Base-by-base conservation (phyloP, 2,888 invertebrate species). In the Acanthopleura granulata region DNA sequence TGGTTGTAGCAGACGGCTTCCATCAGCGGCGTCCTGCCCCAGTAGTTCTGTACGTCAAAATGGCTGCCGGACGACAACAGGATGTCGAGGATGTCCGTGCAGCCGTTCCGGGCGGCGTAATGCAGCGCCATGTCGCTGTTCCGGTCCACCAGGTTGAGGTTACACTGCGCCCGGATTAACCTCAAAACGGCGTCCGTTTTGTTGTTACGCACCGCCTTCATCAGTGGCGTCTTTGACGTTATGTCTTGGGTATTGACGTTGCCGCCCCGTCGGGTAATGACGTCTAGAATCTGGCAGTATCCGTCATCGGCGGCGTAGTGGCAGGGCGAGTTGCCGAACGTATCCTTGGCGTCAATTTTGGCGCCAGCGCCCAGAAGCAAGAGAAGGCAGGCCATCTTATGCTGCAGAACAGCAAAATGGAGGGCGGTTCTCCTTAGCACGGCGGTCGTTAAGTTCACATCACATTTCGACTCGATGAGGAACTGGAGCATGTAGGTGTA, bases 301-400 rank as follows among this genome's bases (percentile, higher is more conserved):
- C 90, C 90, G 76, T 90, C 89, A 74, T 90, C 90, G 0, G 90
- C 90, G 0, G 90, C 90, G 76, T 90, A 90, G 76, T 90, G 90
- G 75, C 88, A 89, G 6, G 89, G 89, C 15, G 89, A 87, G 80
- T 90, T 89, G 29, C 89, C 89, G 74, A 90, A 90, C 22, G 89
- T 90, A 83, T 90, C 90, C 74, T 88, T 84, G 14, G 88, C 86
- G 75, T 90, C 89, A 0, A 89, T 82, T 78, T 90, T 86, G 72
- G 88, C 89, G 18, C 89, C 89, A 11, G 89, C 88, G 11, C 87
- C 84, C 50, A 90, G 85, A 16, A 90, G 80, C 69, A 88, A 80
- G 76, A 89, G 82, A 84, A 90, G 87, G 78, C 90, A 90, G 51
- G 89, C 89, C 85, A 90, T 87, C 81, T 89, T 88, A 79, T 89